phyloP scores from a whole-genome alignment of 2,113 vertebrate species.

The Limnothrissa miodon region DNA sequence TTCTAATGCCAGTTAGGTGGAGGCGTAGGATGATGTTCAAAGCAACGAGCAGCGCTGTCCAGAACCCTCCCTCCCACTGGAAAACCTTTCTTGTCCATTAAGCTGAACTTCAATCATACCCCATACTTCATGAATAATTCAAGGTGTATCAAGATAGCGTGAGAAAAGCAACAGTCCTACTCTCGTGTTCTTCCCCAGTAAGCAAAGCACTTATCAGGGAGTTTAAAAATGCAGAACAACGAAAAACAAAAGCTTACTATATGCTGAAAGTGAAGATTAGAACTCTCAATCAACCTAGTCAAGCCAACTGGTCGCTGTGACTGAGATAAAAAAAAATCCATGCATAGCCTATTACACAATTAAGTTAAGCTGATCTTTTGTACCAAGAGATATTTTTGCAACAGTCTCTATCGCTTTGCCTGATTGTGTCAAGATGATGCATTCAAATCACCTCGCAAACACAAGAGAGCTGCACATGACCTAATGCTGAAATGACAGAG shows the following conservation, averaged over 20 bases:
- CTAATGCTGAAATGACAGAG: background rate
- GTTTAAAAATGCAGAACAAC: background rate
- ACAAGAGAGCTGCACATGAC: background rate
- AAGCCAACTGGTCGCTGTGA: too few species aligned
- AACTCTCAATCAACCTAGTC: too few species aligned
- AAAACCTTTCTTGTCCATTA: conserved; percentile 44
- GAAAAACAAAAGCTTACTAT: background rate
- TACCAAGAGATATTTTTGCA: background rate
- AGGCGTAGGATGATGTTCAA: background rate
- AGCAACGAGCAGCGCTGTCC: background rate
- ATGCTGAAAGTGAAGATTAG: background rate
- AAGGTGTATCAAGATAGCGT: conserved; percentile 32
- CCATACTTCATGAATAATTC: conserved; percentile 56
- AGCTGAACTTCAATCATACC: conserved; percentile 43
- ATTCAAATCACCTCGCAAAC: background rate
- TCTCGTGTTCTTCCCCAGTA: background rate
- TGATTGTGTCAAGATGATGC: background rate
- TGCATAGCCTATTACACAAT: too few species aligned
- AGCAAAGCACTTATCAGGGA: conserved; percentile 2
- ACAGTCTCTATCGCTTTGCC: background rate
- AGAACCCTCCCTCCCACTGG: conserved; percentile 33
- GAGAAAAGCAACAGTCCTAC: background rate
- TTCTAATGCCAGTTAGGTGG: background rate
- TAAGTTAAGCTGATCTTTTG: background rate
- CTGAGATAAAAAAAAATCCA: too few species aligned